Base-by-base conservation (phyloP, 2,113 vertebrate genomes). In the Panthera leo region DNA sequence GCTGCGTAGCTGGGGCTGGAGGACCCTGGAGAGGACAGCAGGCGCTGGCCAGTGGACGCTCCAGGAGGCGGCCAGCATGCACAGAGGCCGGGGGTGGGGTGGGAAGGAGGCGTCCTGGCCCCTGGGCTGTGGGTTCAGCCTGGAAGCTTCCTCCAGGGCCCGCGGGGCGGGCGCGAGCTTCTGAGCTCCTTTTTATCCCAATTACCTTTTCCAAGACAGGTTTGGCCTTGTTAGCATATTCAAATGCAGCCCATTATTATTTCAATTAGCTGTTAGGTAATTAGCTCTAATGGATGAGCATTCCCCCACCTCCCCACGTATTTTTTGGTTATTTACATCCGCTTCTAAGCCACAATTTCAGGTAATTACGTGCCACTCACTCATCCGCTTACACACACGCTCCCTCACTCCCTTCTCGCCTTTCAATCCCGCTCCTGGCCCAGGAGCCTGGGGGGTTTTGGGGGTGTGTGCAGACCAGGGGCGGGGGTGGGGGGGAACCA, bases 211-310 rank as follows among this genome's bases (percentile, higher is more conserved):
- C 97, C 95, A 94, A 98, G 95, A 78, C 97, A 98, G 98, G 98
- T 98, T 99, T 79, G 16, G 97, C 91, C 97, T 98, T 96, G 98
- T 99, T 98, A 98, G 97, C 98, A 98, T 98, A 98, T 98, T 98
- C 98, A 98, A 98, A 98, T 98, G 76, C 87, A 67, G 92, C 21
- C 98, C 98, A 98, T 99, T 99, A 98, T 99, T 98, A 98, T 99
- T 99, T 99, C 98, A 99, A 99, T 99, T 99, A 99, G 99, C 98
- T 98, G 97, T 98, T 98, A 98, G 99, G 98, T 99, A 99, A 99
- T 99, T 99, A 98, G 98, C 98, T 98, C 97, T 99, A 99, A 99
- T 99, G 99, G 98, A 98, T 95, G 84, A 96, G 92, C 98, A 91
- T 97, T 98, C 98, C 98, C 97, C 97, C 97, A 98, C 95, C 91